phyloP scores from a whole-genome alignment of 2,888 invertebrate genomes.

The Mythimna impura region DNA sequence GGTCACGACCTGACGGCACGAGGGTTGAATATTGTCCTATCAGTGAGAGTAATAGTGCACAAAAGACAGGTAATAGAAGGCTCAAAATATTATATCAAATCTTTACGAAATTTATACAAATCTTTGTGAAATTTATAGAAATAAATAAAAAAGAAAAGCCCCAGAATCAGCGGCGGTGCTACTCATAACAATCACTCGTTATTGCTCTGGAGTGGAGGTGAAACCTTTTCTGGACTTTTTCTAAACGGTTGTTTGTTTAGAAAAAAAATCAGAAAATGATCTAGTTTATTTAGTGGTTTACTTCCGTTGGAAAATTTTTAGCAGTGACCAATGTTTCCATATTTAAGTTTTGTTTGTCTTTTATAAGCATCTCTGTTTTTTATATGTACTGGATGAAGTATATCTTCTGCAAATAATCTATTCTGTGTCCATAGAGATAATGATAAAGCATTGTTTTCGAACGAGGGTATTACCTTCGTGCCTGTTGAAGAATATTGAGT shows the following conservation, averaged over 20 bases:
- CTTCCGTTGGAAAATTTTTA: too few relatives aligned
- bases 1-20: slow-evolving; percentile 54
- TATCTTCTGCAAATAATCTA: slow-evolving; percentile 30
- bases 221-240: background rate
- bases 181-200: background rate
- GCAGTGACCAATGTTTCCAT: too few relatives aligned
- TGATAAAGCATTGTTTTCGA: slow-evolving; percentile 48
- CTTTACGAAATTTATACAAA: background rate
- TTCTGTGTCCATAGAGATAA: slow-evolving; percentile 15
- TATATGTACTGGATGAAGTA: background rate
- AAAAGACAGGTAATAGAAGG: slow-evolving; percentile 16
- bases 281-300: background rate
- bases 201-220: background rate
- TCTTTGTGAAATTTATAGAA: background rate
- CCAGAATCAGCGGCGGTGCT: background rate
- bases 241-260: too few relatives aligned
- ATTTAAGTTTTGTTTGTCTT: too few relatives aligned
- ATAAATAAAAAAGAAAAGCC: background rate
- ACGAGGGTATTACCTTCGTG: slow-evolving; percentile 29
- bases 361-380: too few relatives aligned
- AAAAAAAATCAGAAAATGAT: background rate
- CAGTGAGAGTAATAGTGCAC: slow-evolving; percentile 33
- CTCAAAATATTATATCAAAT: background rate
- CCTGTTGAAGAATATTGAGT: slow-evolving; percentile 47
- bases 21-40: slow-evolving; percentile 48